These are phyloP conservation scores for Promerops cafer DNA, from an alignment of 2,113 vertebrate species.

Conservation along the genomic window DNA sequence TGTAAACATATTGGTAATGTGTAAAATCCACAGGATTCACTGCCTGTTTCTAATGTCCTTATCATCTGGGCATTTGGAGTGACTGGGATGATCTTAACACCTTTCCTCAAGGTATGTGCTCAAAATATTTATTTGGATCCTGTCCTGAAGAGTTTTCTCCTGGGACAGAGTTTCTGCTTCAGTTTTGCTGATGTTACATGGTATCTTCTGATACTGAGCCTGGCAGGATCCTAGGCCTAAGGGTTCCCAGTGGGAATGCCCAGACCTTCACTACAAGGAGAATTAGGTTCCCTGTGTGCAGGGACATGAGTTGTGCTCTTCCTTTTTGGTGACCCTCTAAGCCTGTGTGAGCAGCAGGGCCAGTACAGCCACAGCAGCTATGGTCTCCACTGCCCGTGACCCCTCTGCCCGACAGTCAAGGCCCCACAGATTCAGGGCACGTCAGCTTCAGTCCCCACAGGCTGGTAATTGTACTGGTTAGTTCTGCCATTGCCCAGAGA, in stretches of 20 bases:
- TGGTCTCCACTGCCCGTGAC: fast-evolving
- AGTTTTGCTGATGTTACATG: background rate
- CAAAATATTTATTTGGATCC: background rate
- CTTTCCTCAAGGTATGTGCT: background rate
- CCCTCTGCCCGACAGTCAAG: background rate
- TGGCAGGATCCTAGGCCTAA: background rate
- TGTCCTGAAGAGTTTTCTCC: background rate
- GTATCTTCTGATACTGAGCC: background rate
- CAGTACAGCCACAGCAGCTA: fast-evolving
- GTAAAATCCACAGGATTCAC: background rate
- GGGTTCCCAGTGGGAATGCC: background rate
- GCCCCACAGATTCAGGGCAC: fast-evolving
- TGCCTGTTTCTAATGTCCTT: background rate
- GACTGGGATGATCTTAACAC: background rate
- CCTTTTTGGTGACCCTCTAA: background rate
- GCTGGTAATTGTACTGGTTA: background rate
- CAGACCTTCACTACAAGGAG: background rate
- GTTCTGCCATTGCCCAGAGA: background rate
- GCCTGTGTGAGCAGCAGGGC: background rate
- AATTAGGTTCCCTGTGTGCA: background rate
- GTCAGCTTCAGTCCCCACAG: background rate
- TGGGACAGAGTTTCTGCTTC: background rate
- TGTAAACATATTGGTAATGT: background rate
- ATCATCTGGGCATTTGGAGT: background rate
- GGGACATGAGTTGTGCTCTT: background rate